phyloP scores from a whole-genome alignment of 2,797 vertebrate genomes.

The Epinephelus awoara region DNA sequence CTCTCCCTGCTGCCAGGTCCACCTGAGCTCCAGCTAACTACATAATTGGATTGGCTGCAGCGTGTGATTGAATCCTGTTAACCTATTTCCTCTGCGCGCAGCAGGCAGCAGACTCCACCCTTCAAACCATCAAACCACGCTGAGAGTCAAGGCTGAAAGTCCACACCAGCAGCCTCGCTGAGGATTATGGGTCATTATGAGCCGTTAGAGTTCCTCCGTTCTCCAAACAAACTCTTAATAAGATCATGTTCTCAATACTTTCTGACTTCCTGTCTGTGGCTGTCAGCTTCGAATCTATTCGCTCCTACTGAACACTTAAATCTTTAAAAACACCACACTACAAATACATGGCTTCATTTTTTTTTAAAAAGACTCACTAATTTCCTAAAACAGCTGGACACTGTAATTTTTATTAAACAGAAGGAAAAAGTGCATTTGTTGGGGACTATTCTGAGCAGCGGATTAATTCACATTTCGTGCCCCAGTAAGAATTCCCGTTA shows the following conservation, averaged over 20 bases:
- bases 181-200: slow-evolving; percentile 60
- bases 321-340: background rate
- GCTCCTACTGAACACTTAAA: background rate
- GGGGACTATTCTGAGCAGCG: no score
- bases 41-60: slow-evolving; percentile 80
- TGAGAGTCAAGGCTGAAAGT: slow-evolving; percentile 47
- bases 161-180: slow-evolving; percentile 39
- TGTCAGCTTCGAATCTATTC: background rate
- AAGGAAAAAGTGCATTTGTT: no score
- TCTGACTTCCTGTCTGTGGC: background rate
- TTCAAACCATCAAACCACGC: slow-evolving; percentile 33
- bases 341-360: no score
- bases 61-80: slow-evolving; percentile 82
- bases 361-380: no score
- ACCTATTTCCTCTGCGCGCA: slow-evolving; percentile 75
- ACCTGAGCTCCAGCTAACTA: slow-evolving; percentile 70
- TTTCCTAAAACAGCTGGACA: no score
- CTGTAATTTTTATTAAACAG: no score
- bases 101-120: slow-evolving; percentile 61
- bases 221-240: slow-evolving; percentile 65
- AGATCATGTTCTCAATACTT: slow-evolving; percentile 30
- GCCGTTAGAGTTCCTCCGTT: slow-evolving; percentile 24
- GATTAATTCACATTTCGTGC: no score
- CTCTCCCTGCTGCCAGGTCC: slow-evolving; percentile 39
- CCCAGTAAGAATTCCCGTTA: no score